Conservation (phyloP, 64 coral and sea anemone species). For the Actinia tenebrosa region DNA sequence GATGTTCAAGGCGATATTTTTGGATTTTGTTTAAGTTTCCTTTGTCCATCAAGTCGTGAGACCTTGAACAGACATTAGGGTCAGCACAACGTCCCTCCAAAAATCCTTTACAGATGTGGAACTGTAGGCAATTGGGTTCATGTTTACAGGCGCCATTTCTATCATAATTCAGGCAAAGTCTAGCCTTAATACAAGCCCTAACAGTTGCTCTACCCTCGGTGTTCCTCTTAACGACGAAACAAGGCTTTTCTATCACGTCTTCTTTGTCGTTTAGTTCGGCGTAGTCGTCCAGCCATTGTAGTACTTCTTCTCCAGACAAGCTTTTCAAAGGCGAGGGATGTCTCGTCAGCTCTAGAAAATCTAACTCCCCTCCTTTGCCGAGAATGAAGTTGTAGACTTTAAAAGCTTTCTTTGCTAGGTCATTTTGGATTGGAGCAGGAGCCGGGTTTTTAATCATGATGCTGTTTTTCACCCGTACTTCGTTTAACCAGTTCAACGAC, state of each 20-base stretch:
- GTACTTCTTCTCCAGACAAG: neutral
- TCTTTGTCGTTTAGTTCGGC: neutral
- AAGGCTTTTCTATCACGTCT: conserved; percentile 9
- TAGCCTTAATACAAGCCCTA: conserved; percentile 17
- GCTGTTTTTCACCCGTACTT: neutral
- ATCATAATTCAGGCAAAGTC: conserved; percentile 29
- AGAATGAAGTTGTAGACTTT: conserved; percentile 46
- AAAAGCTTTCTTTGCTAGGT: neutral
- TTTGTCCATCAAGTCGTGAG: conserved; percentile 37
- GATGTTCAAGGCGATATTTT: conserved; percentile 3
- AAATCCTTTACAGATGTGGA: conserved; percentile 51
- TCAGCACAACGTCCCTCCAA: conserved; percentile 20
- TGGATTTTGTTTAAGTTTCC: conserved; percentile 25
- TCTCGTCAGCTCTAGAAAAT: conserved; percentile 15
- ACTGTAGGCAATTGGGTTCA: neutral
- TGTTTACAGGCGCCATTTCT: conserved; percentile 13
- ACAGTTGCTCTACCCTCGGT: neutral
- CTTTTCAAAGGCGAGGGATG: conserved; percentile 33
- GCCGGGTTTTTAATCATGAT: neutral
- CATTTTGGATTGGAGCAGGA: neutral
- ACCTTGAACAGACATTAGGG: conserved; percentile 1
- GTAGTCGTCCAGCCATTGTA: neutral
- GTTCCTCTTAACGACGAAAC: neutral
- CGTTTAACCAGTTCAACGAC: neutral
- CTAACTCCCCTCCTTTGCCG: conserved; percentile 25